Evolutionary conservation across 2,888 invertebrate species (phyloP).

Genomic region (Megalurothrips usitatus): DNA sequence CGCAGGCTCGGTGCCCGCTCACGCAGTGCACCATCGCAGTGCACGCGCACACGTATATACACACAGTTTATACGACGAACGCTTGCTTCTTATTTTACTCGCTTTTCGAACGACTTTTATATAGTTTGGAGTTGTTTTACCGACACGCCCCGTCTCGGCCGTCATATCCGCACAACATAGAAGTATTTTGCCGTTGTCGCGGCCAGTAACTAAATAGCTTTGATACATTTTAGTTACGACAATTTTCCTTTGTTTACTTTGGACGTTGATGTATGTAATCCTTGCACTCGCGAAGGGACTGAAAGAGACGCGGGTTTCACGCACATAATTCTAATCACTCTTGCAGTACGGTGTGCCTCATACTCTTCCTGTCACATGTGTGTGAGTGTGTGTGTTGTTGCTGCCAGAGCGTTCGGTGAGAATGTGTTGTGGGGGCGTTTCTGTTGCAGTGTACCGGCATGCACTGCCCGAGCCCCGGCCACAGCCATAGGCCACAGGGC

Average conservation of each 20-base stretch:
- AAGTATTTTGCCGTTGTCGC: not conserved
- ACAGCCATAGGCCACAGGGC: not conserved
- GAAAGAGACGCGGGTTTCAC: not conserved
- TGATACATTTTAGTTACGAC: not conserved
- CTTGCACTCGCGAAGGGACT: not conserved
- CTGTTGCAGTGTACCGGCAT: constrained; percentile 19
- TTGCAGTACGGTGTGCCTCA: not conserved
- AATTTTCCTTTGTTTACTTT: not conserved
- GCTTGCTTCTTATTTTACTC: not conserved
- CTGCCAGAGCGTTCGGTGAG: constrained; percentile 16
- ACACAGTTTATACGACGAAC: not conserved
- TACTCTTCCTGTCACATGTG: not conserved
- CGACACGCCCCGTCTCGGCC: not conserved
- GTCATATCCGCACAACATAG: not conserved
- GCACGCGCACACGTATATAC: not conserved
- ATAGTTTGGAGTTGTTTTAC: not conserved
- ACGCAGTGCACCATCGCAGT: too few relatives aligned
- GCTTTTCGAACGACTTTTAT: not conserved
- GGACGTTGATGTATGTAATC: not conserved
- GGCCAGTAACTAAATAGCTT: not conserved
- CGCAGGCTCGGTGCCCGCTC: not conserved
- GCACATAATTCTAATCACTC: not conserved
- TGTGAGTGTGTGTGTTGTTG: too few relatives aligned
- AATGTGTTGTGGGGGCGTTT: constrained; percentile 7
- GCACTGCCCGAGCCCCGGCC: constrained; percentile 12